These are phyloP conservation scores for Rotaria sp. DNA, from an alignment of 2,888 invertebrate genomes.

Conservation along the genomic window DNA sequence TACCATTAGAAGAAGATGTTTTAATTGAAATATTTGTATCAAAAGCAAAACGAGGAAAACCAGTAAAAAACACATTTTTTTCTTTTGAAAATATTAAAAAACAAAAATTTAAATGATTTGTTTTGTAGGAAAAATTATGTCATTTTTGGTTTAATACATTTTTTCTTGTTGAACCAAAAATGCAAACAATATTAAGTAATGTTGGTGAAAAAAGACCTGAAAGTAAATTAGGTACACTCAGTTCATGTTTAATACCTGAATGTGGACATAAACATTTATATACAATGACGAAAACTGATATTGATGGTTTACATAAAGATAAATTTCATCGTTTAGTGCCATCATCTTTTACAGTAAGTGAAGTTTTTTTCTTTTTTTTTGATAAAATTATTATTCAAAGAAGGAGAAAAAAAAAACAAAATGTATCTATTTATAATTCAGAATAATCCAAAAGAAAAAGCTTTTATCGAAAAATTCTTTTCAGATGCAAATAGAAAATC, in stretches of 20 bases:
- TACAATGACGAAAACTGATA: slow-evolving; percentile 21
- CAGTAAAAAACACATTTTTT: background rate
- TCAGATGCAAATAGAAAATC: too few relatives aligned
- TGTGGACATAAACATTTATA: slow-evolving; percentile 7
- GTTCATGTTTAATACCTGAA: background rate
- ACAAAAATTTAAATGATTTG: background rate
- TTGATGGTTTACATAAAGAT: slow-evolving; percentile 26
- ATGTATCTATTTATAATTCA: too few relatives aligned
- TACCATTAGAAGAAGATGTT: slow-evolving; percentile 3
- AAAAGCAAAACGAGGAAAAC: background rate
- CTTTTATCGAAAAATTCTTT: too few relatives aligned
- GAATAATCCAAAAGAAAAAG: too few relatives aligned
- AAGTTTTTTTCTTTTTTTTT: too few relatives aligned
- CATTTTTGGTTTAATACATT: slow-evolving; percentile 28
- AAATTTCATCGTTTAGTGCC: slow-evolving; percentile 5
- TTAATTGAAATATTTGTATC: background rate
- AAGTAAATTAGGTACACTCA: slow-evolving; percentile 11
- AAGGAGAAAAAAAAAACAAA: too few relatives aligned
- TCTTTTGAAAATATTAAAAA: background rate
- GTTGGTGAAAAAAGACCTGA: background rate
- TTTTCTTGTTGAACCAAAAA: slow-evolving; percentile 15
- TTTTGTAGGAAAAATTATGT: slow-evolving; percentile 15
- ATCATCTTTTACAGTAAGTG: background rate
- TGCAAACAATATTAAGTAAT: background rate
- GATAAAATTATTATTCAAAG: too few relatives aligned